Evolutionary conservation across 2,797 vertebrate species (phyloP), one percentile per base, ranked within the genome.

Genomic region (Astyanax mexicanus): DNA sequence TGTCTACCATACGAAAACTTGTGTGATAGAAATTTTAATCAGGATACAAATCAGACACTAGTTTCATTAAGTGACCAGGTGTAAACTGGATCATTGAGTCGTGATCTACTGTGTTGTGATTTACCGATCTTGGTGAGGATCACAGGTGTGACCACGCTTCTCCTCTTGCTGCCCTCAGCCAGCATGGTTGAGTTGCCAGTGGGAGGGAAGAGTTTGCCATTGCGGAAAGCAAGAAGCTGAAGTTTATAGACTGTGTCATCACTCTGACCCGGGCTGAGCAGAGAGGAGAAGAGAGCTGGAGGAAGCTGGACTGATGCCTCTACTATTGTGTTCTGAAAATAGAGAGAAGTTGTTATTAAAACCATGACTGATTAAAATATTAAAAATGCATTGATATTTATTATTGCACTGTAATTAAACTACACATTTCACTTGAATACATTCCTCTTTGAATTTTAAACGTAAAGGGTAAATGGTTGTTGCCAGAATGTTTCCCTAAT

Each of bases 241-340:
- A 99, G 95, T 88, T 95, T 98, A 84, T 93, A 98, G 72, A 94
- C 81, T 0, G 92, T 85, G 72, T 98, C 96, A 0, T 98, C 97
- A 0, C 87, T 37, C 42, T 92, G 93, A 80, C 89, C 94, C 78
- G 75, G 91, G 75, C 90, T 91, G 70, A 85, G 89, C 77, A 93
- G 88, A 73, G 95, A 93, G 68, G 86, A 88, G 61, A 98, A 95
- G 42, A 99, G 95, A n/a, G 95, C 92, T 37, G 95, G 93, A 7
- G 97, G 97, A 32, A 99, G 92, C 71, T 98, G 97, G 77, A 99
- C 93, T 1, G 97, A 97, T 0, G 97, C 98, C 84, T 99, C 98
- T 29, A 98, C 85, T 17, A 97, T 78, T 0, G 96, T 96, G 87
- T 95, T 98, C 97, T 99, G 64, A 52, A 68, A 9, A 65, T 0